phyloP scores from a whole-genome alignment of 2,797 vertebrate genomes.

The Crocodylus rhombifer region DNA sequence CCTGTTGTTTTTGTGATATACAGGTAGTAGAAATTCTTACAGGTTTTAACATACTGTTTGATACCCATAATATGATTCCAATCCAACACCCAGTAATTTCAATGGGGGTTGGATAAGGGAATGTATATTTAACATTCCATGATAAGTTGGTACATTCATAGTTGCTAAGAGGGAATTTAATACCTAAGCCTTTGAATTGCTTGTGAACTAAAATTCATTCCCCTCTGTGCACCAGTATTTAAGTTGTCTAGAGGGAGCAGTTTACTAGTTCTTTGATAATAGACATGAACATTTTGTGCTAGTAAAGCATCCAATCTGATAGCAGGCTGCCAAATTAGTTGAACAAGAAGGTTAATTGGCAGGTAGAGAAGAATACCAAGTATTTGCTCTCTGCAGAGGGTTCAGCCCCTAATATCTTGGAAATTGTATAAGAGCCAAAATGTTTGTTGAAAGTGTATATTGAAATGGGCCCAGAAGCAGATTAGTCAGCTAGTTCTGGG shows the following conservation, averaged over 20 bases:
- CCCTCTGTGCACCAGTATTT: not conserved
- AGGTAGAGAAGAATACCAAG: not conserved
- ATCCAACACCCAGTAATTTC: not conserved
- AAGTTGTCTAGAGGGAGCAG: slow-evolving; percentile 25
- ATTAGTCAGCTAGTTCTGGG: slow-evolving; percentile 62
- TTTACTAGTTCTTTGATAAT: slow-evolving; percentile 10
- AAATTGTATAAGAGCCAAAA: slow-evolving; percentile 10
- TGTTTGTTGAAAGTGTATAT: not conserved
- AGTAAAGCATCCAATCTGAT: not conserved
- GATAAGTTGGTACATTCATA: not conserved
- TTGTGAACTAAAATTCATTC: not conserved
- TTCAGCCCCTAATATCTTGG: not conserved
- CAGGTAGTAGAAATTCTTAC: not conserved
- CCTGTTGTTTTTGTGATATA: not conserved
- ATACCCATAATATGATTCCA: not conserved
- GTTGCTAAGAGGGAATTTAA: not conserved
- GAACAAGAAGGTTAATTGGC: slow-evolving; percentile 15
- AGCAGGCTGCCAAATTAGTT: not conserved
- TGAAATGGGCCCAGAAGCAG: slow-evolving; percentile 31
- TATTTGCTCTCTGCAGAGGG: not conserved
- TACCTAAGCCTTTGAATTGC: not conserved
- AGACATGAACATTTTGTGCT: not conserved
- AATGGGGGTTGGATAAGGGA: not conserved
- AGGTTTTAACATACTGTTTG: not conserved
- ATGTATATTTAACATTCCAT: not conserved